Conservation (phyloP, 2,113 vertebrate genomes). For the Zapornia atra region DNA sequence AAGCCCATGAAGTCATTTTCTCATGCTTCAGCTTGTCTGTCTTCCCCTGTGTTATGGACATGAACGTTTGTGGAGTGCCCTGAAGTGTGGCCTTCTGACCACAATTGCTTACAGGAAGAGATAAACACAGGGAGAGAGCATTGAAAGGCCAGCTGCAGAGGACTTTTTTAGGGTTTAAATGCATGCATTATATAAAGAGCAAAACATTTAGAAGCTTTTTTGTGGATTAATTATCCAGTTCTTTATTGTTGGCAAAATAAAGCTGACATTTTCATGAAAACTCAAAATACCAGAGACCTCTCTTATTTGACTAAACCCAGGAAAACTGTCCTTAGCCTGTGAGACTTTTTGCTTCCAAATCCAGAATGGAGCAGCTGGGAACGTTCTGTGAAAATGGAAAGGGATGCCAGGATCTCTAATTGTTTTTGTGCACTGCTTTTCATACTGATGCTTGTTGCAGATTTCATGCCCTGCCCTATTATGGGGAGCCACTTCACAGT, state of each 20-base stretch:
- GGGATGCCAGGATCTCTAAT: background rate
- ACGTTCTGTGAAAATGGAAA: background rate
- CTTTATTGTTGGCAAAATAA: background rate
- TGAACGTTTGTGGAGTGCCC: background rate
- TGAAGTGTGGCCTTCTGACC: background rate
- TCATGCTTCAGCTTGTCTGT: background rate
- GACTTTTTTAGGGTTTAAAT: background rate
- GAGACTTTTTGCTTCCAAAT: background rate
- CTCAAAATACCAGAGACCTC: background rate
- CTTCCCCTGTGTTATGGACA: rapidly evolving
- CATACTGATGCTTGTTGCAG: background rate
- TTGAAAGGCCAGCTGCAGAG: background rate
- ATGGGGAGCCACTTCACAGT: background rate
- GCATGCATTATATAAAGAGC: background rate
- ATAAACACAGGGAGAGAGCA: background rate
- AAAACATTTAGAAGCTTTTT: background rate
- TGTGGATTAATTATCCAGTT: background rate
- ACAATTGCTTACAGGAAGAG: background rate
- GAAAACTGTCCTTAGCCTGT: background rate
- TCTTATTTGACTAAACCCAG: background rate
- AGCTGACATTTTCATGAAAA: background rate
- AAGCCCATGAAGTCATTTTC: background rate
- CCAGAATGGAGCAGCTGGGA: background rate
- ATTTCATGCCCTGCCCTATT: background rate
- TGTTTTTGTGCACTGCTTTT: background rate